Conservation (phyloP, 2,797 vertebrate species). For the Nannoperca australis region DNA sequence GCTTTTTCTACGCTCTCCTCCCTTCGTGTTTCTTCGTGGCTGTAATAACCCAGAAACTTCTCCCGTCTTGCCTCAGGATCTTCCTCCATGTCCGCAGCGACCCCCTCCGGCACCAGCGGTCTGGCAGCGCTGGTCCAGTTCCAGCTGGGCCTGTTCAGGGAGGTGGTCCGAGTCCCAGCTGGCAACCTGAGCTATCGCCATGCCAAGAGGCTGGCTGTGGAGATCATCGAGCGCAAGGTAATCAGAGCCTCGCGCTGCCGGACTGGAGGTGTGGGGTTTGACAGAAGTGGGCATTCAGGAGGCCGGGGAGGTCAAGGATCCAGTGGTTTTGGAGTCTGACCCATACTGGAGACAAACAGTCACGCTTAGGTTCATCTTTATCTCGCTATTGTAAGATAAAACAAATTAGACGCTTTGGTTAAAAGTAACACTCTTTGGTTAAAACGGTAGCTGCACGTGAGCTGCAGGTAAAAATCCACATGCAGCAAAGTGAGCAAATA, state of each 20-base stretch:
- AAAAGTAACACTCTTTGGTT: not conserved
- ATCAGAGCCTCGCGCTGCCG: not conserved
- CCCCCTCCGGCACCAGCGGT: conserved; percentile 37
- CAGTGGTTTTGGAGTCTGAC: not conserved
- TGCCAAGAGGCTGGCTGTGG: conserved; percentile 76
- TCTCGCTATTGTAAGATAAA: not conserved
- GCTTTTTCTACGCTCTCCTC: not conserved
- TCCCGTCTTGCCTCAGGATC: conserved; percentile 29
- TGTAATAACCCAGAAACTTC: not conserved
- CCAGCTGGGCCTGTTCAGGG: conserved; percentile 84
- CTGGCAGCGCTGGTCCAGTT: conserved; percentile 68
- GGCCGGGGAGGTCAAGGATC: not conserved
- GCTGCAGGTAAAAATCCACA: not conserved
- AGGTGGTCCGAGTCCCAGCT: conserved; percentile 72
- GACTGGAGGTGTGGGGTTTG: too few species aligned
- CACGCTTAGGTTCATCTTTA: too few species aligned
- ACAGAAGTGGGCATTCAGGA: too few species aligned
- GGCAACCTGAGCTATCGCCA: conserved; percentile 73
- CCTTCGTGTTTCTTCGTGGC: not conserved
- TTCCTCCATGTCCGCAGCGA: conserved; percentile 61
- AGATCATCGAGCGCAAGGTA: conserved; percentile 85
- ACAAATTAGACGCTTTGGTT: not conserved
- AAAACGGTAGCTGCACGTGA: not conserved
- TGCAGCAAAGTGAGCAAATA: not conserved
- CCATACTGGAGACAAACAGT: not conserved